These are phyloP conservation scores for Byasa hedistus DNA, from an alignment of 2,888 invertebrate genomes.

Conservation along the genomic window DNA sequence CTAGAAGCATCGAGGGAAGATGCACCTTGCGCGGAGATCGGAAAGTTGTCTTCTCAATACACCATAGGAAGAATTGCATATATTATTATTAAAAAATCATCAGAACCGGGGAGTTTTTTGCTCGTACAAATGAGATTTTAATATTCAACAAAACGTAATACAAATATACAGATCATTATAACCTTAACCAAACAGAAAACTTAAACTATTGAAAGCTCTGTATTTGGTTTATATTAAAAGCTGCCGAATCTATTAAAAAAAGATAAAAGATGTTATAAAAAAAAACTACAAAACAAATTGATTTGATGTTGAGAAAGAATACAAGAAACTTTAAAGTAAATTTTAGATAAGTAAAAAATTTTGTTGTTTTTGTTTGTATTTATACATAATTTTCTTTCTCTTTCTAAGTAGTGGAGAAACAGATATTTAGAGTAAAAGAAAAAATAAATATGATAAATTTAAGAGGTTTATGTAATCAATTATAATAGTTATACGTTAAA, in stretches of 20 bases:
- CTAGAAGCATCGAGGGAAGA: slow-evolving; percentile 2
- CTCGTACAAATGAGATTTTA: slow-evolving; percentile 40
- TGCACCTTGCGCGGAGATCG: slow-evolving; percentile 1
- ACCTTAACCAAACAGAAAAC: slow-evolving; percentile 31
- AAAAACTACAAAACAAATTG: background rate
- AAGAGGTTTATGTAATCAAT: slow-evolving; percentile 46
- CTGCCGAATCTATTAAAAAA: background rate
- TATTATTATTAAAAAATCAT: slow-evolving; percentile 29
- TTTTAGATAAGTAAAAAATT: no score
- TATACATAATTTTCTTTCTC: no score
- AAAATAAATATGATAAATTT: slow-evolving; percentile 46
- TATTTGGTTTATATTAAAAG: background rate
- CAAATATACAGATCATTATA: slow-evolving; percentile 24
- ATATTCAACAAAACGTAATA: slow-evolving; percentile 33
- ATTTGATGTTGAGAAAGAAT: background rate
- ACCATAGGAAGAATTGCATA: slow-evolving; percentile 5
- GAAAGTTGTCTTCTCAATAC: slow-evolving; percentile 4
- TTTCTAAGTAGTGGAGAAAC: no score
- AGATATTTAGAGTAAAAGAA: background rate
- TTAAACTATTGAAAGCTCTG: background rate
- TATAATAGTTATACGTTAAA: slow-evolving; percentile 56
- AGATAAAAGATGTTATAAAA: background rate
- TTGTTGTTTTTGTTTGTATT: no score
- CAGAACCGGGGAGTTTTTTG: slow-evolving; percentile 17
- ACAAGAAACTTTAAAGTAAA: no score